A percentile compares a stretch with the other conserved stretches of the same genome.
phyloP scores from a whole-genome alignment of 2,113 vertebrate species.

The Ophiodon elongatus region DNA sequence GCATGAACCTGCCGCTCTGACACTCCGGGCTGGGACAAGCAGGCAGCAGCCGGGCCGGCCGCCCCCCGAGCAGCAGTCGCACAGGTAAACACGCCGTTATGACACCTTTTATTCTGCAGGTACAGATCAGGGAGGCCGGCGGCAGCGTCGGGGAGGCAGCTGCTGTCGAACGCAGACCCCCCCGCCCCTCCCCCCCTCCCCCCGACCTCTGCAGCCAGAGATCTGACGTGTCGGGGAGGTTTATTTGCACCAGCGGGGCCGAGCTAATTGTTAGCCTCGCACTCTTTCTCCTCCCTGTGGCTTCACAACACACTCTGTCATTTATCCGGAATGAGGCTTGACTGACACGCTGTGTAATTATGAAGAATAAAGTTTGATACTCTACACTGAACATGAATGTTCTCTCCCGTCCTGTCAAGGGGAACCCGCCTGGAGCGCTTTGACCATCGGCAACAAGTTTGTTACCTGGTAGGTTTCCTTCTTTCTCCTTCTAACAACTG shows the following conservation, averaged over 20 bases:
- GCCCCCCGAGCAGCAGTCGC: slow-evolving; percentile 75
- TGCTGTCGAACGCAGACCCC: slow-evolving; percentile 17
- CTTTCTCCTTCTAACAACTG: slow-evolving; percentile 3
- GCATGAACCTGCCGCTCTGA: slow-evolving; percentile 82
- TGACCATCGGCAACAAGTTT: slow-evolving; percentile 66
- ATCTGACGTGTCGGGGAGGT: slow-evolving; percentile 19
- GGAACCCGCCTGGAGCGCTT: slow-evolving; percentile 70
- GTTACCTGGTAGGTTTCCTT: slow-evolving; percentile 78
- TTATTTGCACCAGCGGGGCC: slow-evolving; percentile 12
- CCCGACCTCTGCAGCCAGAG: slow-evolving; percentile 22
- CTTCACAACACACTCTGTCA: slow-evolving; percentile 17
- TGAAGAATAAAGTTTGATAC: not conserved
- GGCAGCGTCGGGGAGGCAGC: slow-evolving; percentile 9
- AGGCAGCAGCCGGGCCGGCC: slow-evolving; percentile 83
- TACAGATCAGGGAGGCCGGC: not conserved
- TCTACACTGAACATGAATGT: slow-evolving; percentile 12
- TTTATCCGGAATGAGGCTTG: slow-evolving; percentile 16
- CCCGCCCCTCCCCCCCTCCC: not conserved
- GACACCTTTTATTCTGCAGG: slow-evolving; percentile 55
- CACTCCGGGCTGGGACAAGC: slow-evolving; percentile 80
- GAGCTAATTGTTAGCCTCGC: slow-evolving; percentile 34
- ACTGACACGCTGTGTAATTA: not conserved
- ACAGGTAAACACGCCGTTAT: slow-evolving; percentile 86
- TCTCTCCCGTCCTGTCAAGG: slow-evolving; percentile 68
- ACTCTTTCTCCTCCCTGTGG: slow-evolving; percentile 12